Conservation (phyloP, 2,888 invertebrate genomes). For the Andricus quercusramuli region DNA sequence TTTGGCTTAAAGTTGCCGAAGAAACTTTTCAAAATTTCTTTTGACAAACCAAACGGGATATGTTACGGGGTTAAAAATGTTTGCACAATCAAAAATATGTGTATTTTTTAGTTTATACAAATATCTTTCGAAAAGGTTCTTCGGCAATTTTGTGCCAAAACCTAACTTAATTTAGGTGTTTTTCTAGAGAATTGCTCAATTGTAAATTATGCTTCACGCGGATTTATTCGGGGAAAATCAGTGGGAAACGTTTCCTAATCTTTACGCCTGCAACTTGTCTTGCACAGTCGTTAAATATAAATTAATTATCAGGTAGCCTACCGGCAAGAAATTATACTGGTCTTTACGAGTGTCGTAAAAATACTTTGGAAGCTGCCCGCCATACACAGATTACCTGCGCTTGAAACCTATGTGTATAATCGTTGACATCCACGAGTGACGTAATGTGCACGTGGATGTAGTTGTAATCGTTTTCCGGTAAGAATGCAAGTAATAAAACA, state of each 20-base stretch:
- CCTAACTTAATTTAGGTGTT: too few relatives aligned
- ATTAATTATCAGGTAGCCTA: conserved; percentile 31
- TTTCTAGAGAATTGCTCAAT: background rate
- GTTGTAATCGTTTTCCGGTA: conserved; percentile 15
- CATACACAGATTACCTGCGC: background rate
- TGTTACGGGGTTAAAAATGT: too few relatives aligned
- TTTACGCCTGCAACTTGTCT: conserved; percentile 2
- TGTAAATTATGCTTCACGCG: background rate
- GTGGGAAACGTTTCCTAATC: background rate
- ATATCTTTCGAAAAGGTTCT: too few relatives aligned
- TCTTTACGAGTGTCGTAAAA: conserved; percentile 33
- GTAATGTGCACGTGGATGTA: background rate
- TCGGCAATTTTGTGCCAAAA: too few relatives aligned
- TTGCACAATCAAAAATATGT: too few relatives aligned
- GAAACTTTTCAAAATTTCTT: too few relatives aligned
- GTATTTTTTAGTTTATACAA: too few relatives aligned
- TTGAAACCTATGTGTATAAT: conserved; percentile 11
- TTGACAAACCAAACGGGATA: too few relatives aligned
- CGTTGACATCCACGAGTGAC: conserved; percentile 12
- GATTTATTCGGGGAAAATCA: background rate
- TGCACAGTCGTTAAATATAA: background rate
- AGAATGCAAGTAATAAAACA: conserved; percentile 3
- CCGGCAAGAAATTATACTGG: conserved; percentile 15
- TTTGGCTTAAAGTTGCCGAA: too few relatives aligned
- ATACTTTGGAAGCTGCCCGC: conserved; percentile 20